Conservation (phyloP, 2,797 vertebrate genomes). For the Trematomus bernacchii region DNA sequence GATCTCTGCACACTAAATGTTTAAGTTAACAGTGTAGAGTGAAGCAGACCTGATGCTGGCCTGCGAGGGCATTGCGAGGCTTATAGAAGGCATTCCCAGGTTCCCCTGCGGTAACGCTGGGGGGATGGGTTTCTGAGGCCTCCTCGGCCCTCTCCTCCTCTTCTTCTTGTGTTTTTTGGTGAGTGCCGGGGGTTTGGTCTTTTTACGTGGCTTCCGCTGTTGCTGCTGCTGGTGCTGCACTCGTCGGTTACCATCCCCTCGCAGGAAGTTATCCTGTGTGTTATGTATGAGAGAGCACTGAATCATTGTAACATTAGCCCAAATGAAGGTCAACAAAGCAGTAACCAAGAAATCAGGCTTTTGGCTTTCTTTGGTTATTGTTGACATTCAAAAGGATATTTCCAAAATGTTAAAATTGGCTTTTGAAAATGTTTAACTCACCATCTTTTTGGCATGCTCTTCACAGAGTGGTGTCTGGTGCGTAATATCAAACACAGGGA, state of each 20-base stretch:
- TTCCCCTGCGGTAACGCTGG: slow-evolving; percentile 98
- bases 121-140: slow-evolving; percentile 98
- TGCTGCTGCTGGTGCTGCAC: slow-evolving; percentile 99
- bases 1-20: slow-evolving; percentile 27
- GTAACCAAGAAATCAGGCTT: neutral
- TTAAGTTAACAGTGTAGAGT: neutral
- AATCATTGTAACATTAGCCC: neutral
- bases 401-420: neutral
- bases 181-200: slow-evolving; percentile 98
- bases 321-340: neutral
- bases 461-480: slow-evolving; percentile 99
- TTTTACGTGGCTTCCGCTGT: slow-evolving; percentile 98
- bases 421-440: slow-evolving; percentile 69
- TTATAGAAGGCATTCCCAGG: slow-evolving; percentile 95
- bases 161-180: slow-evolving; percentile 99
- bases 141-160: slow-evolving; percentile 92
- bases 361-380: neutral
- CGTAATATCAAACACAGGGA: slow-evolving; percentile 98
- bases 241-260: slow-evolving; percentile 95
- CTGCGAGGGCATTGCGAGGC: slow-evolving; percentile 92
- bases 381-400: neutral
- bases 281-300: neutral
- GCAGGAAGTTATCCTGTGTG: slow-evolving; percentile 96
- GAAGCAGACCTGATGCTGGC: slow-evolving; percentile 90
- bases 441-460: slow-evolving; percentile 99